Conservation (phyloP, 2,888 invertebrate genomes). For the Chrysotoxum bicinctum region DNA sequence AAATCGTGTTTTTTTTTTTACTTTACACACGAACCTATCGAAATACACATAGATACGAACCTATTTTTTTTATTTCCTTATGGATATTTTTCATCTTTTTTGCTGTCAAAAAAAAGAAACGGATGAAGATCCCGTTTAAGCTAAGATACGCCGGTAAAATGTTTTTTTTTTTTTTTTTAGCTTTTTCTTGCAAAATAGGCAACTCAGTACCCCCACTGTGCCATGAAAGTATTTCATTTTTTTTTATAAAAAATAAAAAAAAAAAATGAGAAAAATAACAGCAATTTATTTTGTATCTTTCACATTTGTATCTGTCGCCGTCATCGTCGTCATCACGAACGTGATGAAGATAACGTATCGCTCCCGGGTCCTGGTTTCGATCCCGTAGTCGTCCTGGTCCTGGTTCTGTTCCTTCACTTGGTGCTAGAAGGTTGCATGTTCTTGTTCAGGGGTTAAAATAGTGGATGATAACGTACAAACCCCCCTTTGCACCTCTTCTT, state of each 20-base stretch:
- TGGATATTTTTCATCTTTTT: not conserved
- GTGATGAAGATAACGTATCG: constrained; percentile 68
- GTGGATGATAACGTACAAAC: constrained; percentile 39
- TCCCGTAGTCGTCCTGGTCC: not conserved
- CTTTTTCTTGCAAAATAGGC: constrained; percentile 28
- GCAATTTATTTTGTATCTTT: constrained; percentile 70
- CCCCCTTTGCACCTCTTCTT: not conserved
- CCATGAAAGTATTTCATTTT: constrained; percentile 22
- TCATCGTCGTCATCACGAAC: constrained; percentile 47
- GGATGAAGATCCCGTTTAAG: constrained; percentile 19
- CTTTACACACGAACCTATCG: constrained; percentile 30
- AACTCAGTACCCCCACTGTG: constrained; percentile 42
- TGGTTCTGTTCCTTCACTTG: not conserved
- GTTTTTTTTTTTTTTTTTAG: not conserved
- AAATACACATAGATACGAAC: not conserved
- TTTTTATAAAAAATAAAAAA: not conserved
- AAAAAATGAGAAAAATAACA: constrained; percentile 29
- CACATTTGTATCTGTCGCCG: constrained; percentile 65
- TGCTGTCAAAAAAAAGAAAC: not conserved
- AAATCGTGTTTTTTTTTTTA: constrained; percentile 17
- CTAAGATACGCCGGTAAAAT: constrained; percentile 49
- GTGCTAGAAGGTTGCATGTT: constrained; percentile 41
- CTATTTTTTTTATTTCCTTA: not conserved
- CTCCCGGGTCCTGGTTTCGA: constrained; percentile 19
- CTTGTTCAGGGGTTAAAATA: constrained; percentile 53